Evolutionary conservation across 2,113 vertebrate genomes (phyloP).

Genomic region (Neomonachus schauinslandi): DNA sequence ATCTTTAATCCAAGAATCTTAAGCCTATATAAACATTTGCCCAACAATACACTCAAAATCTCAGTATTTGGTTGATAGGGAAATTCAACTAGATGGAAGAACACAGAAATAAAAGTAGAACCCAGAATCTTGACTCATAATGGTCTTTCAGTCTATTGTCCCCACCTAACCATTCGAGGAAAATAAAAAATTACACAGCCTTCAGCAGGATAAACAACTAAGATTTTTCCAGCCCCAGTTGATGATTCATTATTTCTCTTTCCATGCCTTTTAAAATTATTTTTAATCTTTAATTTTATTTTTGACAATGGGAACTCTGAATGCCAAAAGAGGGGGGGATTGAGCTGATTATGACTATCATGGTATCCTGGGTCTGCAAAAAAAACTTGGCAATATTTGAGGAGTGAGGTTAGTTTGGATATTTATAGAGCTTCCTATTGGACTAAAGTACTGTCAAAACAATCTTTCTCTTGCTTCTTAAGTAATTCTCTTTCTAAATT

Average conservation of each 20-base stretch:
- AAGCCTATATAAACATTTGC: conserved; percentile 67
- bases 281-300: conserved; percentile 46
- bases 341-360: conserved; percentile 33
- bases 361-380: conserved; percentile 39
- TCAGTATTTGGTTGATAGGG: conserved; percentile 52
- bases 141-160: conserved; percentile 15
- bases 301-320: conserved; percentile 15
- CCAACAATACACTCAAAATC: conserved; percentile 41
- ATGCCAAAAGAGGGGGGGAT: conserved; percentile 38
- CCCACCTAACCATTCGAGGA: background rate
- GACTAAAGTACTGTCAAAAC: conserved; percentile 41
- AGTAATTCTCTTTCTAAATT: conserved; percentile 47
- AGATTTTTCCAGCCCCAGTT: conserved; percentile 27
- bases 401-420: conserved; percentile 44
- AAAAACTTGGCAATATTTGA: conserved; percentile 54
- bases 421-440: conserved; percentile 61
- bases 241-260: conserved; percentile 63
- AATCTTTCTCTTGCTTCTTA: conserved; percentile 39
- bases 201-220: conserved; percentile 34
- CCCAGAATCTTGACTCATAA: conserved; percentile 35
- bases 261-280: conserved; percentile 53
- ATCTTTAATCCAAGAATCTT: conserved; percentile 64
- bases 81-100: conserved; percentile 52
- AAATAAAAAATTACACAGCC: conserved; percentile 25
- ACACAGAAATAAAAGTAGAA: conserved; percentile 48